phyloP scores from a whole-genome alignment of 2,797 vertebrate genomes.

The Echeneis naucrates region DNA sequence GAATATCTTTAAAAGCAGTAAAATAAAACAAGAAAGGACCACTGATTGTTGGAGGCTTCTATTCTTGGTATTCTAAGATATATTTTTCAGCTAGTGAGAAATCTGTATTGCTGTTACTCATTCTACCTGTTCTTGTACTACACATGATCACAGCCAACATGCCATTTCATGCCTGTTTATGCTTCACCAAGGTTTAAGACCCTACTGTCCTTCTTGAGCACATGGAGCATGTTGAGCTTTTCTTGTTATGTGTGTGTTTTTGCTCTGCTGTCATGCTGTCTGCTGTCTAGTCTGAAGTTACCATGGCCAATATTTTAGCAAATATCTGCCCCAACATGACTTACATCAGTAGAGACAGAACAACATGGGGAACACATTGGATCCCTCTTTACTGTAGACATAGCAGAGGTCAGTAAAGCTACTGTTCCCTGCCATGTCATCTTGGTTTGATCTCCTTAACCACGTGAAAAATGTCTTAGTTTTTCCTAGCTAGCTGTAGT shows the following conservation, averaged over 20 bases:
- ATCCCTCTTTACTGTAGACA: background rate
- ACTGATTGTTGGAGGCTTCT: constrained; percentile 3
- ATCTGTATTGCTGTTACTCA: constrained; percentile 14
- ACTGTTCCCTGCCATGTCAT: background rate
- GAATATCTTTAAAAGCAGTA: constrained; percentile 4
- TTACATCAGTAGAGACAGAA: background rate
- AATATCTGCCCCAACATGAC: constrained; percentile 1
- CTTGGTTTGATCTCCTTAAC: constrained; percentile 11
- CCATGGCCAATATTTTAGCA: constrained; percentile 3
- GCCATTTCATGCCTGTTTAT: constrained; percentile 50
- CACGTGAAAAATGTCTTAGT: constrained; percentile 19
- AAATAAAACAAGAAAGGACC: constrained; percentile 5
- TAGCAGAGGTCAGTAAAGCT: background rate
- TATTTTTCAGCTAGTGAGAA: constrained; percentile 9
- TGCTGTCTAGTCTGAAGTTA: background rate
- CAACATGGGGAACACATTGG: background rate
- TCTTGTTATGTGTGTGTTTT: background rate
- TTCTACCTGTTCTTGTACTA: constrained; percentile 22
- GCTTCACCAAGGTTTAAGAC: constrained; percentile 20
- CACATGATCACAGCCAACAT: constrained; percentile 27
- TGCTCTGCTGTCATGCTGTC: no score
- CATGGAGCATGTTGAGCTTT: constrained; percentile 36
- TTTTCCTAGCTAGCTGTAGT: constrained; percentile 23
- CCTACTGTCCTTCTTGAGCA: constrained; percentile 34
- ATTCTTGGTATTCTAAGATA: constrained; percentile 27